Base-by-base conservation (phyloP, 2,888 invertebrate species). In the Boloria selene region DNA sequence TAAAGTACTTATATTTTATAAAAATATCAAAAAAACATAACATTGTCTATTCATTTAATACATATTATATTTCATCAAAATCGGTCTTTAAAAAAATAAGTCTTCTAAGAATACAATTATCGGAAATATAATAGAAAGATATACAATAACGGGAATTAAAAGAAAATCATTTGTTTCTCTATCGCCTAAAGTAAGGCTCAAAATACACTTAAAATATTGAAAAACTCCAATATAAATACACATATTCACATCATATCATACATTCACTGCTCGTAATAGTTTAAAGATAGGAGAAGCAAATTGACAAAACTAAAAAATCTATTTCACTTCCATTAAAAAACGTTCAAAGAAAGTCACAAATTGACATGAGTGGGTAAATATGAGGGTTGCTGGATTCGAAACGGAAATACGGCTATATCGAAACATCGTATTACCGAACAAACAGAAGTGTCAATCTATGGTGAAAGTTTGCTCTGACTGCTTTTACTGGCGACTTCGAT, bases 351-450 rank as follows among this genome's bases (percentile, higher is more conserved):
- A 70, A 70, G 68, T 70, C 65, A 65, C 68, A 68, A 70, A 68
- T 70, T 70, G 68, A 70, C 68, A 64, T 50, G 65, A 64, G 63
- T 58, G 63, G 54, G 69, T 67, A 69, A 69, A 69, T 61, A 69
- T 17, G 53, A 45, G 67, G 69, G 64, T 64, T 64, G 66, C 56
- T 56, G 16, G 61, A 56, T 54, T 38, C 53, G 52, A 58, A 64
- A 52, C 64, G 51, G 58, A 45, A 64, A 58, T 52, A 58, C 64
- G 64, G 55, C 54, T 63, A 52, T 58, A 64, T 52, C 56, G 64
- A 68, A 68, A 68, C 71, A 70, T 67, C 70, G 71, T 68, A 71
- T 70, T 67, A 68, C 70, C 64, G 62, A 71, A 70, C 70, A 72
- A 72, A 72, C 70, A 72, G 64, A 66, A 49, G 65, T 68, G 67